These are phyloP conservation scores for Oryzias curvinotus DNA, from an alignment of 2,113 vertebrate species.

Conservation along the genomic window DNA sequence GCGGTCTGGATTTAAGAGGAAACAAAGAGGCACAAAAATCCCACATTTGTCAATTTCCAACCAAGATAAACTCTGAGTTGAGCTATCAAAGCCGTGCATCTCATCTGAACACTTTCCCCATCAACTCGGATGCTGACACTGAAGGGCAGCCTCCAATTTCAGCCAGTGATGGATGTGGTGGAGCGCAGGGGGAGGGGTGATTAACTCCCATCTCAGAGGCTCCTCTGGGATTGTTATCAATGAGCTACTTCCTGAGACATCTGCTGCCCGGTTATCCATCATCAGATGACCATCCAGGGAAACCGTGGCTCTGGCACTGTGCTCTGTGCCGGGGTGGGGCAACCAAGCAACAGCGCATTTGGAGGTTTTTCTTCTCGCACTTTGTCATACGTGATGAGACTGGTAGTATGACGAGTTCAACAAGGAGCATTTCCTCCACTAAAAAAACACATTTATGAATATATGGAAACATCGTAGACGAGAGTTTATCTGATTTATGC, in stretches of 20 bases:
- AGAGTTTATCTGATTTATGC: no score
- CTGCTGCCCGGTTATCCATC: conserved; percentile 62
- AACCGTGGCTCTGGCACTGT: conserved; percentile 13
- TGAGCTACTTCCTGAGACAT: conserved; percentile 66
- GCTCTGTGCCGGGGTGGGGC: conserved; percentile 19
- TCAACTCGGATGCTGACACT: conserved; percentile 50
- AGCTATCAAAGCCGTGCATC: conserved; percentile 35
- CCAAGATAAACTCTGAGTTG: no score
- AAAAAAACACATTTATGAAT: conserved; percentile 39
- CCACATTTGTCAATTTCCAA: no score
- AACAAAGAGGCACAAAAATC: no score
- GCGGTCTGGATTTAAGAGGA: no score
- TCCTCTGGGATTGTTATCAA: conserved; percentile 55
- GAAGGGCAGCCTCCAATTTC: conserved; percentile 50
- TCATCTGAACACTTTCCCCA: conserved; percentile 48
- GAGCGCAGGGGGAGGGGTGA: conserved; percentile 15
- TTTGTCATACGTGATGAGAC: conserved; percentile 48
- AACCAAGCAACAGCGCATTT: conserved; percentile 12
- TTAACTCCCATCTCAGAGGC: conserved; percentile 42
- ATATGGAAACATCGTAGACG: conserved; percentile 10
- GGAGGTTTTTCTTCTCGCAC: conserved; percentile 39
- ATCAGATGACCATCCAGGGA: conserved; percentile 27
- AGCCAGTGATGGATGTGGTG: conserved; percentile 53
- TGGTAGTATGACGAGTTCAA: conserved; percentile 30
- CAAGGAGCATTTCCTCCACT: conserved; percentile 34